These are phyloP conservation scores for Galeruca laticollis DNA, from an alignment of 2,888 invertebrate species.

Conservation along the genomic window DNA sequence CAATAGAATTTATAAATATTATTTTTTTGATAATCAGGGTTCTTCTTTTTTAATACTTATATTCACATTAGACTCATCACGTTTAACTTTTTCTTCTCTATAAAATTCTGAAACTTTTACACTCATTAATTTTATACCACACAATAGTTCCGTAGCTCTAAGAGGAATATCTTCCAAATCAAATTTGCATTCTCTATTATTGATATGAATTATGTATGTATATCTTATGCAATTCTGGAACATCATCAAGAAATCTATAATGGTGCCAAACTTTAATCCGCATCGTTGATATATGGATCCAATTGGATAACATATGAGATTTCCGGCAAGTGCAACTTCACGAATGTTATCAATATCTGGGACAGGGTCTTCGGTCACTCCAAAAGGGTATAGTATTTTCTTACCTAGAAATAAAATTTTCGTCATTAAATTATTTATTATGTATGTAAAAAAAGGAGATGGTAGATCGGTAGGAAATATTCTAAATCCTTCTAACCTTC, in stretches of 20 bases:
- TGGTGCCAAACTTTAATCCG: slow-evolving; percentile 22
- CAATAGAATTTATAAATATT: neutral
- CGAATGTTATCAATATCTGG: neutral
- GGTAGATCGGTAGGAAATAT: no score
- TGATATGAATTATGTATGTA: slow-evolving; percentile 24
- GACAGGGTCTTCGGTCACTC: slow-evolving; percentile 12
- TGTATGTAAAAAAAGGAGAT: no score
- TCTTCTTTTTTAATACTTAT: neutral
- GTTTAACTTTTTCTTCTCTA: neutral
- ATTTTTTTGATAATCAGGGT: neutral
- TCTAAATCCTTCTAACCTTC: no score
- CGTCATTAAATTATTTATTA: no score
- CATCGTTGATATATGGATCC: slow-evolving; percentile 23
- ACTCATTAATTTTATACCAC: slow-evolving; percentile 5
- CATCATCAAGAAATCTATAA: slow-evolving; percentile 27
- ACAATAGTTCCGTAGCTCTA: slow-evolving; percentile 12
- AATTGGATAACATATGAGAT: neutral
- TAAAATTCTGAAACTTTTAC: neutral
- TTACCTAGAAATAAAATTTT: slow-evolving; percentile 4
- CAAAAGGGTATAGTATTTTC: slow-evolving; percentile 24
- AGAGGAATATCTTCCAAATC: slow-evolving; percentile 9
- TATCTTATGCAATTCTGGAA: slow-evolving; percentile 18
- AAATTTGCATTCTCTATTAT: slow-evolving; percentile 10
- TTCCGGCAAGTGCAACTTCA: neutral
- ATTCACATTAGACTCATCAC: neutral